Evolutionary conservation across 2,113 vertebrate species (phyloP), one percentile per base, ranked within the genome.

Genomic region (Sminthopsis crassicaudata): DNA sequence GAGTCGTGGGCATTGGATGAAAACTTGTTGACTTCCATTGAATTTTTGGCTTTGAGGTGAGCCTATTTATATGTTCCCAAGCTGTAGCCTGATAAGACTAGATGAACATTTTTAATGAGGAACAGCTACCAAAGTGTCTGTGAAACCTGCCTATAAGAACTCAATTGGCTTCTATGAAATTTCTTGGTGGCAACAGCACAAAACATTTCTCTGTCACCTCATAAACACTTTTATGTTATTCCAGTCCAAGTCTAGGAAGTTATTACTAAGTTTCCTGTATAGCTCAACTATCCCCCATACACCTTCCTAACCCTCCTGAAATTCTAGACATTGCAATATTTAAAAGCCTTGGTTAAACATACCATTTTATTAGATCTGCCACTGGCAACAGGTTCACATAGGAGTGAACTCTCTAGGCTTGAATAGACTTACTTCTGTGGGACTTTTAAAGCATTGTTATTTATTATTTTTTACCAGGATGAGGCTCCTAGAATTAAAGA

Each of bases 141-240:
- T 36, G 4, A n/a, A 92, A 57, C 30, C 54, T 57, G 36, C 67
- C 84, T 90, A 90, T 16, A 53, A 93, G 50, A 94, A 88, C 3
- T 57, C 42, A 60, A 46, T 22, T 48, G 16, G 27, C 95, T 89
- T 93, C 46, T 25, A 48, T 26, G 42, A 46, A 88, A 89, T 53
- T 51, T 48, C 12, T 48, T 84, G 92, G 19, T 90, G 30, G 48
- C 14, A 92, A 46, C 23, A 30, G 16, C 16, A 22, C 19, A 89
- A 91, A 93, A 52, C 92, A 91, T 90, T 94, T 90, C 60, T 89
- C 24, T 36, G 27, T 16, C 53, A 53, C 60, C n/a, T 89, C 48
- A 46, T 53, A 89, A 93, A 89, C 53, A 90, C n/a, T 23, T 67
- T 14, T n/a, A 67, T 46, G 53, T 22, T 26, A 76, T 90, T 90